Conservation (phyloP, 2,888 invertebrate genomes). For the Nomada fucata region DNA sequence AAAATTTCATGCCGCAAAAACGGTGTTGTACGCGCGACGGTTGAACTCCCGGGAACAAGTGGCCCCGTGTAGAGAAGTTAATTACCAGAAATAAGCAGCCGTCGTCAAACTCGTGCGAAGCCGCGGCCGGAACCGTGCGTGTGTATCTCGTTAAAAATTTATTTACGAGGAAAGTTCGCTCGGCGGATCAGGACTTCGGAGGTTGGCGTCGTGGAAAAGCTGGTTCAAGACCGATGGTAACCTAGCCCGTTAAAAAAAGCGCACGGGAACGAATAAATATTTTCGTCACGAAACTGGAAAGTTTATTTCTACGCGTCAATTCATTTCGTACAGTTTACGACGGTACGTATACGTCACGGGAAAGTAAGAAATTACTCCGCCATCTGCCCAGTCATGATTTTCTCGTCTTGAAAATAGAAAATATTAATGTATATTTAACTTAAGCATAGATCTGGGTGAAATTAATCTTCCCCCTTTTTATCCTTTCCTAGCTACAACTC, state of each 20-base stretch:
- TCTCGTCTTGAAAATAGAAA: too few relatives aligned
- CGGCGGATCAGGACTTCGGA: conserved; percentile 28
- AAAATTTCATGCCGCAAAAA: conserved; percentile 54
- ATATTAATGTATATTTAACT: too few relatives aligned
- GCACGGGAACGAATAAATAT: neutral
- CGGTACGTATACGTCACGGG: neutral
- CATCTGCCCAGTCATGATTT: too few relatives aligned
- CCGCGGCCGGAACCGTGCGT: conserved; percentile 25
- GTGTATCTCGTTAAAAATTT: conserved; percentile 58
- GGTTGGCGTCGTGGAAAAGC: neutral
- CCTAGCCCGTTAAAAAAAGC: neutral
- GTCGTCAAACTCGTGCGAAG: conserved; percentile 42
- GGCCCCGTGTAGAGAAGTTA: conserved; percentile 53
- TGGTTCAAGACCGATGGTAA: neutral
- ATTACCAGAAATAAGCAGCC: conserved; percentile 61
- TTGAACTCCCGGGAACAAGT: conserved; percentile 59
- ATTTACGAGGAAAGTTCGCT: conserved; percentile 54
- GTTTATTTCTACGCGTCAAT: neutral
- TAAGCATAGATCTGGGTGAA: too few relatives aligned
- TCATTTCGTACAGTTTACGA: neutral
- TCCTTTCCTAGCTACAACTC: neutral
- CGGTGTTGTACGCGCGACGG: conserved; percentile 55
- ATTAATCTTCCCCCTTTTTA: too few relatives aligned
- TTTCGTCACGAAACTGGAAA: neutral
- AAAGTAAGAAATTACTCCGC: neutral